Base-by-base conservation (phyloP, 2,888 invertebrate species). In the Drosophila falleni region DNA sequence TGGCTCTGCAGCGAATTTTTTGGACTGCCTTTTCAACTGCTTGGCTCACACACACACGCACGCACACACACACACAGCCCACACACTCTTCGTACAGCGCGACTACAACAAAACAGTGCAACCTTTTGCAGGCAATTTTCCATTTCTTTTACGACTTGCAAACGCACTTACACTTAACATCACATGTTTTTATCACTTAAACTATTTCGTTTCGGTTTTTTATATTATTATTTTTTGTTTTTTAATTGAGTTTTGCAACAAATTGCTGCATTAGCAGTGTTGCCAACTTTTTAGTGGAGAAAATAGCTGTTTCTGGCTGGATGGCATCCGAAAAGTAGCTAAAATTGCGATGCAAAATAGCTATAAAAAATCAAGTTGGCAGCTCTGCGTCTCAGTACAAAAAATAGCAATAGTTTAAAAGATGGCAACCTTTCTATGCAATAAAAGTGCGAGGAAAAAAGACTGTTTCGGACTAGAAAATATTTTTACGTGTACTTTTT, bases 161-260 rank as follows among this genome's bases (percentile, higher is more conserved):
- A 31, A 60, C 3, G 41, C 80, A 86, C 89, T 88, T 76, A 84
- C 82, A 83, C 77, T 81, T 80, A 77, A 71, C 81, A 84, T 84
- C 87, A 84, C 89, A 88, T 84, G 83, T 84, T 80, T 84, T 80
- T 68, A 84, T 81, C 85, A 82, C 85, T 72, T 71, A 76, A 56
- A 49, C 62, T 76, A 76, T 50, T 71, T 72, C 41, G 60, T 68
- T 65, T 56, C 41, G 44, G 54, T 8, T 10, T 31, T 31, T 31
- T 31, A 10, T 31, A 31, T 31, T 31, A 31, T 3, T 23, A 23
- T 23, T 37, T 50, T 62, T 55, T 29, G 37, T 37, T 42, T 44
- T 56, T 37, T 35, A 58, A 33, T 49, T 42, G 49, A 67, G 44
- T 79, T 78, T 77, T 79, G 76, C 79, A 77, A 66, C 71, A 78